Evolutionary conservation across 2,113 vertebrate genomes (phyloP).

Genomic region (Campylomormyrus tamandua): DNA sequence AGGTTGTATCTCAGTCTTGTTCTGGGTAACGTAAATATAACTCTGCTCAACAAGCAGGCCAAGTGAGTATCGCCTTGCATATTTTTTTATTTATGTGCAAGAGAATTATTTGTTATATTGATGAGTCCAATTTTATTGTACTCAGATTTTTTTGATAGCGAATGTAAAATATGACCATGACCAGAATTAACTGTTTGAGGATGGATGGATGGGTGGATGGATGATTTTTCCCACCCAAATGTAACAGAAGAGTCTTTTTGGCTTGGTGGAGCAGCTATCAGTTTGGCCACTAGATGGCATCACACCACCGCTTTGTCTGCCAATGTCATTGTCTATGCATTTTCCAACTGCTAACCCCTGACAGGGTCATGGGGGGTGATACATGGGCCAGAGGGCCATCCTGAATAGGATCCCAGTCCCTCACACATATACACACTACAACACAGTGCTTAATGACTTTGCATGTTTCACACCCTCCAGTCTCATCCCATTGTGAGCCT

Average conservation of each 20-base stretch:
- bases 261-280: not conserved
- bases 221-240: not conserved
- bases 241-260: not conserved
- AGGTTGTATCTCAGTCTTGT: slow-evolving; percentile 94
- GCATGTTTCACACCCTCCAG: not conserved
- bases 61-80: slow-evolving; percentile 64
- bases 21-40: slow-evolving; percentile 90
- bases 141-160: not conserved
- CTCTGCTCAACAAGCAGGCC: slow-evolving; percentile 87
- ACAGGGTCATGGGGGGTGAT: not conserved
- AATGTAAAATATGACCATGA: not conserved
- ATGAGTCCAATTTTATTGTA: not conserved
- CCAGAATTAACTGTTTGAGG: not conserved
- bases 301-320: not conserved
- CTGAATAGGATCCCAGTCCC: not conserved
- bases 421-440: not conserved
- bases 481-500: not conserved
- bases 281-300: not conserved
- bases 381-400: not conserved
- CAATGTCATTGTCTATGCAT: not conserved
- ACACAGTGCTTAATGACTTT: not conserved
- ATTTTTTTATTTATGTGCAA: not conserved
- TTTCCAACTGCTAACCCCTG: not conserved
- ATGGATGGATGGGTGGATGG: not conserved
- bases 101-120: not conserved